These are phyloP conservation scores for Danio jaintianensis DNA, from an alignment of 2,797 vertebrate genomes.

Conservation along the genomic window DNA sequence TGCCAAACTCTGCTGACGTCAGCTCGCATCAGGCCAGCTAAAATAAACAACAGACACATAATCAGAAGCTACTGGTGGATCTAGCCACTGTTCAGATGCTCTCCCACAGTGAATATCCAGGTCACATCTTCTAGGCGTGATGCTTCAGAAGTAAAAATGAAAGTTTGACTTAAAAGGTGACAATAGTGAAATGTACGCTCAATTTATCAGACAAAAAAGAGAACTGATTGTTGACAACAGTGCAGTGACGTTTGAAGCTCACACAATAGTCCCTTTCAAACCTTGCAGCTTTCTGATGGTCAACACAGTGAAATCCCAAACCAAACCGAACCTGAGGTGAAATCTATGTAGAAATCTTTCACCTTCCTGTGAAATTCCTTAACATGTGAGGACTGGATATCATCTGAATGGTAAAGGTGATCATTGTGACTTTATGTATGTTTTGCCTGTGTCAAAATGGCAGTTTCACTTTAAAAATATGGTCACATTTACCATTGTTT, in stretches of 20 bases:
- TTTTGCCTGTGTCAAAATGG: too few species aligned
- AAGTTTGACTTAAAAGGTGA: background rate
- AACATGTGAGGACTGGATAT: background rate
- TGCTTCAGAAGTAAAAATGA: conserved; percentile 6
- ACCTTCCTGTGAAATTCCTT: background rate
- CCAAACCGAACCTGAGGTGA: background rate
- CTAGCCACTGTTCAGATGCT: conserved; percentile 13
- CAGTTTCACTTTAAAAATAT: too few species aligned
- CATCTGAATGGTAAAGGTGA: too few species aligned
- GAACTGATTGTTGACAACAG: too few species aligned
- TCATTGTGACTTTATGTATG: too few species aligned
- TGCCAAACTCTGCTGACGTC: conserved; percentile 52
- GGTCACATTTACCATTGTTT: too few species aligned
- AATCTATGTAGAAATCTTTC: background rate
- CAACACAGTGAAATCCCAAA: background rate
- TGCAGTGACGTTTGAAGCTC: background rate
- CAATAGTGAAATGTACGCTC: background rate
- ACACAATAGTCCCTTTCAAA: background rate
- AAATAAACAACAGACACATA: conserved; percentile 61
- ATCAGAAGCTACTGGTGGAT: conserved; percentile 50
- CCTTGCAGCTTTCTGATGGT: background rate
- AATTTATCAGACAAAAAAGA: background rate
- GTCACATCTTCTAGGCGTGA: background rate
- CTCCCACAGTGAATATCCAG: background rate
- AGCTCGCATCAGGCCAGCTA: conserved; percentile 52